Percentiles rank a stretch among this genome's conserved stretches.
Conservation (phyloP, 2,797 vertebrate genomes). For the Chelon labrosus region DNA sequence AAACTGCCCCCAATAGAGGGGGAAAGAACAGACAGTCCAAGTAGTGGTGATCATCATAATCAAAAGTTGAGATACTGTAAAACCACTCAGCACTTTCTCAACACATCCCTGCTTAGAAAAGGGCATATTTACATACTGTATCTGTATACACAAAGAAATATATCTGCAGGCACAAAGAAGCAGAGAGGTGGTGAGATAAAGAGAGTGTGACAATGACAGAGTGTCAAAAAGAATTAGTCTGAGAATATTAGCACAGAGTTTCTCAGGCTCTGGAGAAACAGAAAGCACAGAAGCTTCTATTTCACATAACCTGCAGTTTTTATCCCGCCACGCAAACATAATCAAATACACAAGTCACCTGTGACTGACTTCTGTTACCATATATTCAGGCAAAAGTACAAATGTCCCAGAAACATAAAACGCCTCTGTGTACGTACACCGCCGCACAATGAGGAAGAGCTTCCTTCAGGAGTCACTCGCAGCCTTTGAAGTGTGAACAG, state of each 20-base stretch:
- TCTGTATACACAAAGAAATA: background rate
- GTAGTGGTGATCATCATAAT: background rate
- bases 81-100: too few relatives aligned
- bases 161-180: slow-evolving; percentile 10
- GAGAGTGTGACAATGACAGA: slow-evolving; percentile 7
- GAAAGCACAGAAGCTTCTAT: slow-evolving; percentile 3
- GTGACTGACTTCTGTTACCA: slow-evolving; percentile 9
- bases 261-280: slow-evolving; percentile 18
- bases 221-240: slow-evolving; percentile 21
- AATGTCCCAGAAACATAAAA: slow-evolving; percentile 21
- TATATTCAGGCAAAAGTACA: background rate
- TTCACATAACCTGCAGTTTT: slow-evolving; percentile 33
- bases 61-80: too few relatives aligned
- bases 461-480: slow-evolving; percentile 7
- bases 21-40: background rate
- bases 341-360: slow-evolving; percentile 14
- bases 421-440: background rate
- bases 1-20: background rate
- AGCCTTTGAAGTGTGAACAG: slow-evolving; percentile 6
- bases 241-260: slow-evolving; percentile 17
- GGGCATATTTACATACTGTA: background rate
- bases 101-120: background rate
- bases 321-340: slow-evolving; percentile 8
- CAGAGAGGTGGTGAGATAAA: slow-evolving; percentile 2
- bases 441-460: slow-evolving; percentile 15